phyloP scores from a whole-genome alignment of 2,797 vertebrate genomes.

The Melanotaenia pygmaea region DNA sequence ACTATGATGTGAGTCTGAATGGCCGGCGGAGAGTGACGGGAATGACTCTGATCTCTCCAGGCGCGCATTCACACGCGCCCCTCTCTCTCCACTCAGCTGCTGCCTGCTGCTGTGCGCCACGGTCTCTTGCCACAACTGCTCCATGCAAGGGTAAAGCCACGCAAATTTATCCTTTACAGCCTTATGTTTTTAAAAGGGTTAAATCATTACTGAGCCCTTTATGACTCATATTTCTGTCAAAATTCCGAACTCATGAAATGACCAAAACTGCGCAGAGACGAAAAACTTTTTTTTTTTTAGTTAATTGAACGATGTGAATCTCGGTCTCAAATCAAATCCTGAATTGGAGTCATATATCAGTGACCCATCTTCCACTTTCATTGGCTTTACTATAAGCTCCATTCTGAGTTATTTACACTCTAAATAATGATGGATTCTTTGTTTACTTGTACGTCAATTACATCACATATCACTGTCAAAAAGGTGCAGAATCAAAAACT shows the following conservation, averaged over 20 bases:
- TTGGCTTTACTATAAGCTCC: neutral
- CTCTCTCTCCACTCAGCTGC: slow-evolving; percentile 71
- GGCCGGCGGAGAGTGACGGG: slow-evolving; percentile 43
- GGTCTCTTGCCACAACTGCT: slow-evolving; percentile 57
- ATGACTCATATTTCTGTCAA: neutral
- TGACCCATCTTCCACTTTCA: neutral
- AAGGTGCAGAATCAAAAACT: slow-evolving; percentile 15
- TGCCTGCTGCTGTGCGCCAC: slow-evolving; percentile 61
- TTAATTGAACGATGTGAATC: neutral
- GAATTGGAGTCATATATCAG: neutral
- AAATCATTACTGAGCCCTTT: neutral
- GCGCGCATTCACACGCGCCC: slow-evolving; percentile 45
- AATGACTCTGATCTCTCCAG: slow-evolving; percentile 59
- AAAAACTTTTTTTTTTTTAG: neutral
- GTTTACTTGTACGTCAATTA: neutral
- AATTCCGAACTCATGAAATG: neutral
- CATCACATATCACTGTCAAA: neutral
- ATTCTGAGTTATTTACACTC: neutral
- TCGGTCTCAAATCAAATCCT: neutral
- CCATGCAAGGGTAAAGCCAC: slow-evolving; percentile 38
- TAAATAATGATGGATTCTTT: neutral
- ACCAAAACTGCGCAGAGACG: neutral
- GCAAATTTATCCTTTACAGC: neutral
- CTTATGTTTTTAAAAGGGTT: neutral
- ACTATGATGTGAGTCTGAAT: slow-evolving; percentile 33